Percentiles rank a stretch among this genome's conserved stretches.
Evolutionary conservation across 1,140 invertebrate genomes (phyloP).

Genomic region (Chelonus insularis): DNA sequence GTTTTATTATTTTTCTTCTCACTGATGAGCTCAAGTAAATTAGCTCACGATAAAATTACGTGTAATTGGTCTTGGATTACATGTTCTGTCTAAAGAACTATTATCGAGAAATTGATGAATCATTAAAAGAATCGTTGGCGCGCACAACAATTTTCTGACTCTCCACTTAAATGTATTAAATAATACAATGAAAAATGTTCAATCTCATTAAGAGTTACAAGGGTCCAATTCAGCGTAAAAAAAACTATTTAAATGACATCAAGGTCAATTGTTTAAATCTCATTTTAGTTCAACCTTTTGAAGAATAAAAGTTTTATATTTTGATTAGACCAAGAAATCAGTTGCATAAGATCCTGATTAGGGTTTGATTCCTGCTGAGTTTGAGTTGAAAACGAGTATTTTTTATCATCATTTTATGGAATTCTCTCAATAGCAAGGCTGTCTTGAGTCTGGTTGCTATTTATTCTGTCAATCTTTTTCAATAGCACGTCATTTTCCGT

Average conservation of each 20-base stretch:
- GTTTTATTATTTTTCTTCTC: neutral
- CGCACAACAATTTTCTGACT: neutral
- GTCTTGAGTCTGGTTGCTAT: too few relatives aligned
- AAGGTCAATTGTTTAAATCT: slow-evolving; percentile 22
- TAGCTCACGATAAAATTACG: neutral
- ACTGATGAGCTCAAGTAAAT: neutral
- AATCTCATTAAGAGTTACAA: neutral
- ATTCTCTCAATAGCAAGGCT: too few relatives aligned
- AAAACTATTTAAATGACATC: slow-evolving; percentile 10
- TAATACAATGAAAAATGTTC: neutral
- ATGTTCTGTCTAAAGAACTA: neutral
- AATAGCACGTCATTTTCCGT: too few relatives aligned
- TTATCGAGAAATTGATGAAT: slow-evolving; percentile 7
- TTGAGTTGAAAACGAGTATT: too few relatives aligned
- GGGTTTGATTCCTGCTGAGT: too few relatives aligned
- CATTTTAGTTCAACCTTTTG: too few relatives aligned
- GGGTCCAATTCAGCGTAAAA: slow-evolving; percentile 14
- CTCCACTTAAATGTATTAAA: neutral
- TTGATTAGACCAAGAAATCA: too few relatives aligned
- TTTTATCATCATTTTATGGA: too few relatives aligned
- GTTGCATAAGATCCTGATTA: too few relatives aligned
- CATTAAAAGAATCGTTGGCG: neutral
- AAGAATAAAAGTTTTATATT: too few relatives aligned
- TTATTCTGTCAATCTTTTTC: too few relatives aligned
- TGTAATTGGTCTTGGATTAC: neutral